Evolutionary conservation across 2,113 vertebrate genomes (phyloP).

Genomic region (Petromus typicus): DNA sequence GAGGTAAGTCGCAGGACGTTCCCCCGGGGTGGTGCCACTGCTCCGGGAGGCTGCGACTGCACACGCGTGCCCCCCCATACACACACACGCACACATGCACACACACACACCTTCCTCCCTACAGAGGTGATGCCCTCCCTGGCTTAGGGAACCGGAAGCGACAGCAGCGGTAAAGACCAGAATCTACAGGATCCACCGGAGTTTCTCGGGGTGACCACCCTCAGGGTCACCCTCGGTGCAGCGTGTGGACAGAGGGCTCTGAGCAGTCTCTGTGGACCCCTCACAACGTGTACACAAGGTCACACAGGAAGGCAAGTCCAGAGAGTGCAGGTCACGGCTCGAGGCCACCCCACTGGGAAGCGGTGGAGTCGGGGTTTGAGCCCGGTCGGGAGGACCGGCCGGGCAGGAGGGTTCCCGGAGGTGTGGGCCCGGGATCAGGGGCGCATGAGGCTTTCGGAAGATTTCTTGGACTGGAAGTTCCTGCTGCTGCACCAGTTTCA

Average conservation of each 20-base stretch:
- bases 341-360: not conserved
- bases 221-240: not conserved
- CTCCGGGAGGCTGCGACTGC: not conserved
- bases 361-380: not conserved
- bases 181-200: not conserved
- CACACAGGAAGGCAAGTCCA: conserved; percentile 6
- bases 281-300: not conserved
- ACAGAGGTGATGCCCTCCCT: not conserved
- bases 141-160: not conserved
- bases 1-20: conserved; percentile 69
- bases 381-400: not conserved
- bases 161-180: not conserved
- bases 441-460: not conserved
- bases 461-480: not conserved
- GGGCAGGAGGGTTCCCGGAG: no score
- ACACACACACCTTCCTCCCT: not conserved
- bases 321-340: conserved; percentile 31
- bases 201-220: not conserved
- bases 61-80: not conserved
- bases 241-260: not conserved
- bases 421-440: not conserved
- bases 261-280: not conserved
- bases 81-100: not conserved
- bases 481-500: not conserved
- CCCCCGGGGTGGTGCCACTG: not conserved